phyloP scores from a whole-genome alignment of 1,140 invertebrate genomes.

The Drosophila chauvacae region DNA sequence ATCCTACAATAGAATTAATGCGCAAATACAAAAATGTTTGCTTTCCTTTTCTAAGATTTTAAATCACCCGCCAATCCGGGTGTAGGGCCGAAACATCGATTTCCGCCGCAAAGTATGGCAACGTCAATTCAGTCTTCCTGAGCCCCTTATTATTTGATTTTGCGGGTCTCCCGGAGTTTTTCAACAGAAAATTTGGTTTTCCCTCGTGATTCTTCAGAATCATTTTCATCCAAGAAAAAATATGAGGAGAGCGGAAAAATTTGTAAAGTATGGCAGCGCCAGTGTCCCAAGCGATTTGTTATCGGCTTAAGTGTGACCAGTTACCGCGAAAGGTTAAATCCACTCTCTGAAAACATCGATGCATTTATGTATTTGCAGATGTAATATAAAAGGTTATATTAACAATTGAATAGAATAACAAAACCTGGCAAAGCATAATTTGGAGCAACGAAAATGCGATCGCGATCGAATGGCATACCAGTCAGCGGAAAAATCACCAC shows the following conservation, averaged over 20 bases:
- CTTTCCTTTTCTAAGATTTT: not conserved
- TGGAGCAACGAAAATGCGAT: not conserved
- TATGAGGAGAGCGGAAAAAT: too few relatives aligned
- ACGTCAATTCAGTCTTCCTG: not conserved
- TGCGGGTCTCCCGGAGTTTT: too few relatives aligned
- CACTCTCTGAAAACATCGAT: not conserved
- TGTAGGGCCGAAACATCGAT: not conserved
- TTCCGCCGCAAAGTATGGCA: not conserved
- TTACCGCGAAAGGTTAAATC: not conserved
- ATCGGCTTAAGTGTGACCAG: not conserved
- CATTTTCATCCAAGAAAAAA: too few relatives aligned
- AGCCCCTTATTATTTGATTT: too few relatives aligned
- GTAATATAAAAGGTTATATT: constrained; percentile 4
- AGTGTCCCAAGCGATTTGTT: not conserved
- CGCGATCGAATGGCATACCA: not conserved
- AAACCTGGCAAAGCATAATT: not conserved
- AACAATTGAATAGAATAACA: not conserved
- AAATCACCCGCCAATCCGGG: not conserved
- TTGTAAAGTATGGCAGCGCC: not conserved
- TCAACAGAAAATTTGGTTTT: too few relatives aligned
- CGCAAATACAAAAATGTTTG: not conserved
- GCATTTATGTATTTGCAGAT: not conserved
- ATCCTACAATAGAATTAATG: too few relatives aligned
- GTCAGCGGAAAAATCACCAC: not conserved
- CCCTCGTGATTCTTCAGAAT: too few relatives aligned